Base-by-base conservation (phyloP, 2,113 vertebrate species). In the Chaenogobius annularis region DNA sequence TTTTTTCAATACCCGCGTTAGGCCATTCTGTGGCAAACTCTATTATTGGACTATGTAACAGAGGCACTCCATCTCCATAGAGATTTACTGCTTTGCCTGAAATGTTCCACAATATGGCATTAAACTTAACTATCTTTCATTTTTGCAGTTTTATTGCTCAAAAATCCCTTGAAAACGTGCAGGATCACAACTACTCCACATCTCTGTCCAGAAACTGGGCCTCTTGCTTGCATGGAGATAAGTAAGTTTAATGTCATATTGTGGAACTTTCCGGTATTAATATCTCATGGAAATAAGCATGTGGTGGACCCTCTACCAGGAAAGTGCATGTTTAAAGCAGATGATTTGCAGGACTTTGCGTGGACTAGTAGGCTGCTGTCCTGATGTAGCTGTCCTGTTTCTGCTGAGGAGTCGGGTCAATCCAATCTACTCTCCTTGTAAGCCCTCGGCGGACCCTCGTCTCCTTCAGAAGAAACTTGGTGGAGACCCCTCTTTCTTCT, bases 381-480 rank as follows among this genome's bases (percentile, higher is more conserved):
- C 73, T 68, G 72, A 68, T 78, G 81, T 83, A 82, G 79, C 86
- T 69, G 82, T 86, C 78, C 78, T 11, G 74, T 74, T 83, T 85
- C 82, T 86, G 79, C 85, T 87, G 78, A 84, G 81, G 73, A 81
- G 75, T 84, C 74, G 64, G 63, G 81, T 81, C 74, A 2, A 46
- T 77, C 75, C 63, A 10, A 66, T 86, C 79, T 86, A 74, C 69
- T 59, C 81, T 83, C 75, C 69, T 85, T 77, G 77, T 77, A 79
- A 77, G 72, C 73, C 78, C 85, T 86, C 82, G 72, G 83, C 73
- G 73, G 81, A 79, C 79, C 64, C 40, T 74, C 71, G 69, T 90
- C 78, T 84, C 82, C 83, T 87, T 87, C 81, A 73, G 55, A 48
- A 77, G 82, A 86, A 83, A 77, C 83, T 87, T 89, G 85, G 83